Conservation (phyloP, 2,888 invertebrate species). For the Patella caerulea region DNA sequence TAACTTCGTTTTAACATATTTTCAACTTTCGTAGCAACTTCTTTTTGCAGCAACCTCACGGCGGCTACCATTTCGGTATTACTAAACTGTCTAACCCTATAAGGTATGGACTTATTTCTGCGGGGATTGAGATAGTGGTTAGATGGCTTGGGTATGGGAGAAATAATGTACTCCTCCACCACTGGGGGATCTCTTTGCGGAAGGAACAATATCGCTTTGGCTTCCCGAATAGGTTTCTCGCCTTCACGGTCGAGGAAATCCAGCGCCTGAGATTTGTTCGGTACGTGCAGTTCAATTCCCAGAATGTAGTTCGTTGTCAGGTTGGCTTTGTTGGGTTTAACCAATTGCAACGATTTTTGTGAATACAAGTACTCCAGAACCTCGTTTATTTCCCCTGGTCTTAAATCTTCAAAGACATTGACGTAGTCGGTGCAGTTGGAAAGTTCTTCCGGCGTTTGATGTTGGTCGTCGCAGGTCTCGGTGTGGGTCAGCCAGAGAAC, state of each 20-base stretch:
- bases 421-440: slow-evolving; percentile 13
- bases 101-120: slow-evolving; percentile 32
- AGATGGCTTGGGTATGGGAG: slow-evolving; percentile 46
- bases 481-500: slow-evolving; percentile 8
- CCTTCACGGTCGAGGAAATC: slow-evolving; percentile 37
- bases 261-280: slow-evolving; percentile 43
- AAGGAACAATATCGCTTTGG: slow-evolving; percentile 43
- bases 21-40: slow-evolving; percentile 28
- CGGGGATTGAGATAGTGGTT: slow-evolving; percentile 35
- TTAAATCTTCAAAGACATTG: slow-evolving; percentile 37
- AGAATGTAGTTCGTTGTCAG: slow-evolving; percentile 37
- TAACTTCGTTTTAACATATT: slow-evolving; percentile 33
- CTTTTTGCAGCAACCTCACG: slow-evolving; percentile 21
- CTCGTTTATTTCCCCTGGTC: slow-evolving; percentile 28
- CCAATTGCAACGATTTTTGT: slow-evolving; percentile 27
- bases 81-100: slow-evolving; percentile 33
- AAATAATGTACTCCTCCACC: slow-evolving; percentile 49
- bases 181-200: slow-evolving; percentile 35
- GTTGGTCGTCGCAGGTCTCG: not conserved
- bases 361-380: slow-evolving; percentile 35
- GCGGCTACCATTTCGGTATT: slow-evolving; percentile 27
- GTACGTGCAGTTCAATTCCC: slow-evolving; percentile 43
- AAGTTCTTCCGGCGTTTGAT: not conserved
- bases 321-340: slow-evolving; percentile 22
- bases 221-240: slow-evolving; percentile 41